These are phyloP conservation scores for Bombyx mori DNA, from an alignment of 1,140 invertebrate genomes.

Conservation along the genomic window ASM3026992v2 NC_085114.1:525501-526000, in stretches of 20 bases:
- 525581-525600: constrained; percentile 35
- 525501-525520: constrained; percentile 76
- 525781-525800: no score
- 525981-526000: no score
- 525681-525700: background rate
- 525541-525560: constrained; percentile 77
- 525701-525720: background rate
- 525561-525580: constrained; percentile 73
- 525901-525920: no score
- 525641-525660: background rate
- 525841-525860: no score
- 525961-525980: no score
- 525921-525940: no score
- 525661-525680: background rate
- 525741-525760: background rate
- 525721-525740: background rate
- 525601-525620: background rate
- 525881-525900: no score
- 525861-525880: no score
- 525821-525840: no score
- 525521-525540: constrained; percentile 68
- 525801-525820: no score
- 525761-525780: background rate
- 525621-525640: background rate
- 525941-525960: no score